Conservation (phyloP, 1,140 invertebrate species). For the Holotrichia oblita region DNA sequence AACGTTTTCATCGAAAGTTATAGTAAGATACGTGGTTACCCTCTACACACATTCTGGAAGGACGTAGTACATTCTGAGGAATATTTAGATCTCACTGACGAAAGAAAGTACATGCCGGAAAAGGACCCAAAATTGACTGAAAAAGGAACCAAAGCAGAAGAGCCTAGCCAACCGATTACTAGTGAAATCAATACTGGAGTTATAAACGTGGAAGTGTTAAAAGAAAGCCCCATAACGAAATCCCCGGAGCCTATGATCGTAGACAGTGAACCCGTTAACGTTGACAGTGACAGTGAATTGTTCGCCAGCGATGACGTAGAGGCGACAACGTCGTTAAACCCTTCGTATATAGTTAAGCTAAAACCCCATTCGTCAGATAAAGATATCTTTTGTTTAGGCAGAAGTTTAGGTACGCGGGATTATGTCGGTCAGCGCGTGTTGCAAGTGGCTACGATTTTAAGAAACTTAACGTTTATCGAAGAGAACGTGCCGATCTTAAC, state of each 20-base stretch:
- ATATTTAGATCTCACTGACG: constrained; percentile 76
- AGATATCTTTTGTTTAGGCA: constrained; percentile 64
- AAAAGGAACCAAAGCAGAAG: background rate
- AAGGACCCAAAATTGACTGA: constrained; percentile 32
- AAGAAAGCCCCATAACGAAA: background rate
- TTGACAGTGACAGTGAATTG: constrained; percentile 49
- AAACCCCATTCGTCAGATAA: constrained; percentile 52
- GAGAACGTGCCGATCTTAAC: constrained; percentile 85
- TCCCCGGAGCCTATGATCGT: constrained; percentile 44
- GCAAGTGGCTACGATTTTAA: constrained; percentile 85
- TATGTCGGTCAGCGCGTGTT: constrained; percentile 82
- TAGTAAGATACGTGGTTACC: constrained; percentile 74
- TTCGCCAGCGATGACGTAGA: constrained; percentile 37
- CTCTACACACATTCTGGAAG: constrained; percentile 80
- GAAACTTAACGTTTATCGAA: constrained; percentile 93
- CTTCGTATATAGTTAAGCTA: constrained; percentile 53
- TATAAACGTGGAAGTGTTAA: background rate
- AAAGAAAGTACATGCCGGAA: constrained; percentile 63
- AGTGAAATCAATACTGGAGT: background rate
- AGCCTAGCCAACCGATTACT: background rate
- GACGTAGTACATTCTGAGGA: constrained; percentile 72
- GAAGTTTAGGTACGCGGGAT: constrained; percentile 76
- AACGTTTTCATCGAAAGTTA: constrained; percentile 80
- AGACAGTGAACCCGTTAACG: background rate
- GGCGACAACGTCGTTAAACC: constrained; percentile 25